Percentiles rank a stretch among this genome's conserved stretches.
Evolutionary conservation across 2,113 vertebrate genomes (phyloP).

Genomic region (Hoplias malabaricus): DNA sequence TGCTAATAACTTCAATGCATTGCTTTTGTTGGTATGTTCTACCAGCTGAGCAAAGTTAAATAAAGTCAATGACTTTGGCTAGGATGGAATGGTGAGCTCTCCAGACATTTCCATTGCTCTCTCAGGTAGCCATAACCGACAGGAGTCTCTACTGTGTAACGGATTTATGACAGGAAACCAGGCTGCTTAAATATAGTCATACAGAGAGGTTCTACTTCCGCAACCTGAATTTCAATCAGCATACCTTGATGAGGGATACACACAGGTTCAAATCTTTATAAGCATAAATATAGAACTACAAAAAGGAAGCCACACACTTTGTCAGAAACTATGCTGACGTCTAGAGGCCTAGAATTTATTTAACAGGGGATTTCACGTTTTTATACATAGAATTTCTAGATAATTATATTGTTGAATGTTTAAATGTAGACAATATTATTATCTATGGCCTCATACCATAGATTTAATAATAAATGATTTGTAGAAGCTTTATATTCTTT

Average conservation of each 20-base stretch:
- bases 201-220: constrained; percentile 47
- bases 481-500: too few relatives aligned
- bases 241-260: constrained; percentile 24
- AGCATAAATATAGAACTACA: neutral
- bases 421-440: too few relatives aligned
- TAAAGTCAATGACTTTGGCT: neutral
- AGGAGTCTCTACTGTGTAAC: constrained; percentile 58
- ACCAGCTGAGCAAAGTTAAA: neutral
- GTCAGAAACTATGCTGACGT: neutral
- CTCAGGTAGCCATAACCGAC: constrained; percentile 60
- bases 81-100: constrained; percentile 34
- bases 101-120: constrained; percentile 54
- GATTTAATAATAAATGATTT: too few relatives aligned
- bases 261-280: constrained; percentile 13
- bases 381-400: too few relatives aligned
- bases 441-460: too few relatives aligned
- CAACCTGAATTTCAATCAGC: constrained; percentile 57
- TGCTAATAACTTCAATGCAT: neutral
- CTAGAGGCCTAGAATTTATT: too few relatives aligned
- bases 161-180: constrained; percentile 62
- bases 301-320: neutral
- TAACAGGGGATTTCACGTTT: too few relatives aligned
- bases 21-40: neutral
- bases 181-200: constrained; percentile 58
- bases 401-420: too few relatives aligned